Conservation (phyloP, 1,140 invertebrate genomes). For the Drusus annulatus region DNA sequence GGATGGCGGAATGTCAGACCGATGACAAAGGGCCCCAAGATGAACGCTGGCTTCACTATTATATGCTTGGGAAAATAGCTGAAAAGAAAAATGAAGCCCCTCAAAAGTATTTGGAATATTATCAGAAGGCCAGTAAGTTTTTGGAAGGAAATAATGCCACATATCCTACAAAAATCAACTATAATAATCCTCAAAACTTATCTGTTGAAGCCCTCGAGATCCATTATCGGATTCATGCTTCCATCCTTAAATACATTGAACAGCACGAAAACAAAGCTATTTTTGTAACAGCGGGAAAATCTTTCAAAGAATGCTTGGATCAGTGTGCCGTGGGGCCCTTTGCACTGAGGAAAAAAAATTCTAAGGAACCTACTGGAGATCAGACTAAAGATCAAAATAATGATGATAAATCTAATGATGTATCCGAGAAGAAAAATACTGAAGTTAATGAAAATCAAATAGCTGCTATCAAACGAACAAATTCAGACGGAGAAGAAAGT, state of each 20-base stretch:
- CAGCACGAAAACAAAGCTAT: conserved; percentile 74
- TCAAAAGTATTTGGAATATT: conserved; percentile 84
- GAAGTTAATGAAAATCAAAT: conserved; percentile 23
- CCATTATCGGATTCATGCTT: conserved; percentile 87
- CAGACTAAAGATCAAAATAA: conserved; percentile 52
- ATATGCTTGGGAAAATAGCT: conserved; percentile 93
- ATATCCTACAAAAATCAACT: conserved; percentile 90
- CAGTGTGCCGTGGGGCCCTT: conserved; percentile 67
- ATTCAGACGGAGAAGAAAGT: conserved; percentile 18
- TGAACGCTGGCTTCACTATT: conserved; percentile 91
- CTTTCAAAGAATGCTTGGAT: conserved; percentile 65
- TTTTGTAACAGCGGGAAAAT: conserved; percentile 66
- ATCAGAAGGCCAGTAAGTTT: conserved; percentile 81
- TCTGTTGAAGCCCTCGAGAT: conserved; percentile 93
- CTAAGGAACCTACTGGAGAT: conserved; percentile 60
- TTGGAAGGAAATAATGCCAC: conserved; percentile 85
- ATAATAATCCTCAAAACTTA: conserved; percentile 85
- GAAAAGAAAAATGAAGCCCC: conserved; percentile 86
- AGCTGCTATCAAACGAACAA: neutral
- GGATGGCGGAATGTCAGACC: conserved; percentile 68
- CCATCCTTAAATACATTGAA: conserved; percentile 88
- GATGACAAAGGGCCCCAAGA: conserved; percentile 76
- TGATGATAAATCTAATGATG: conserved; percentile 21
- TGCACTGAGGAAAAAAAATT: conserved; percentile 63
- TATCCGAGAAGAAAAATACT: conserved; percentile 7